A percentile compares a stretch with the other conserved stretches of the same genome.
phyloP scores from a whole-genome alignment of 1,140 invertebrate genomes.

The Drosophila nigromelanica region DNA sequence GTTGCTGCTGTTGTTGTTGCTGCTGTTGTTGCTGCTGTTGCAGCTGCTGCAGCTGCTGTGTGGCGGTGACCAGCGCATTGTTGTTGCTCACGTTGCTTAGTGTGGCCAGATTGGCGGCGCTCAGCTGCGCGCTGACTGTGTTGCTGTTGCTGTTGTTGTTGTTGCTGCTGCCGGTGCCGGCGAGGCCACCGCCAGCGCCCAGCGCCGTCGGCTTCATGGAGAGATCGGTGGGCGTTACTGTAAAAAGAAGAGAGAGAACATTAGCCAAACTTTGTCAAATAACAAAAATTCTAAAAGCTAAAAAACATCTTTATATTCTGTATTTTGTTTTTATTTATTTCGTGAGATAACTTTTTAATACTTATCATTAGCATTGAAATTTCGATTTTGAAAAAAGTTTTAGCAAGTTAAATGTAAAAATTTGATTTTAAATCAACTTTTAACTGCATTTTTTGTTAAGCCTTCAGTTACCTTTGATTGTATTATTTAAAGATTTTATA shows the following conservation, averaged over 20 bases:
- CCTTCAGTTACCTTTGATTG: too few relatives aligned
- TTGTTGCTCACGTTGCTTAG: conserved; percentile 67
- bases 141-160: conserved; percentile 55
- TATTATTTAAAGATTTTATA: too few relatives aligned
- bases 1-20: conserved; percentile 73
- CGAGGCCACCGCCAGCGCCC: conserved; percentile 34
- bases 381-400: too few relatives aligned
- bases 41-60: conserved; percentile 75
- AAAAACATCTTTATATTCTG: too few relatives aligned
- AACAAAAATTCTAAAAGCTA: too few relatives aligned
- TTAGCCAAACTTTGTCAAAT: too few relatives aligned
- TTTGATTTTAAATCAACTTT: too few relatives aligned
- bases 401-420: too few relatives aligned
- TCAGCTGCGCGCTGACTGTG: conserved; percentile 62
- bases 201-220: conserved; percentile 80
- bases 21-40: conserved; percentile 67
- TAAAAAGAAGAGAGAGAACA: not conserved
- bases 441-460: too few relatives aligned
- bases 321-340: too few relatives aligned
- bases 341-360: too few relatives aligned
- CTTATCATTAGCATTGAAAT: too few relatives aligned
- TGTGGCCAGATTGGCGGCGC: conserved; percentile 69
- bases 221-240: conserved; percentile 82
- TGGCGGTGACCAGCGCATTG: conserved; percentile 73
- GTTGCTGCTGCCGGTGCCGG: conserved; percentile 60